These are phyloP conservation scores for Rugalucina vietnamica DNA, from an alignment of 2,888 invertebrate genomes.

Conservation along the genomic window DNA sequence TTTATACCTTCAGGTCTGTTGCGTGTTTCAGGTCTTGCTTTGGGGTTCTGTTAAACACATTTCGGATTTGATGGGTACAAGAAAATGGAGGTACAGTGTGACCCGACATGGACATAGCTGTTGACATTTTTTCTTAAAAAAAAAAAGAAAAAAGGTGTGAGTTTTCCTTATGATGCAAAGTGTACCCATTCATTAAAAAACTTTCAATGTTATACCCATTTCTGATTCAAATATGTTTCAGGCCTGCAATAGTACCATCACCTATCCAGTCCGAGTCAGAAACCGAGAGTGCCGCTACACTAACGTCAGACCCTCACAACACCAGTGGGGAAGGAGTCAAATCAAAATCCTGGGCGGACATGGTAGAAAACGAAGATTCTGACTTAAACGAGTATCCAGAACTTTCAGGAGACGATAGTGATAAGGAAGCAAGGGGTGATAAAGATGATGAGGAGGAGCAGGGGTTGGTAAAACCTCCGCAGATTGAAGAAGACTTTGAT, in stretches of 20 bases:
- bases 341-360: constrained; percentile 54
- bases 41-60: too few relatives aligned
- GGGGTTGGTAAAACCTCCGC: not conserved
- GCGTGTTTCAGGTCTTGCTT: too few relatives aligned
- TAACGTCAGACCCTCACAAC: not conserved
- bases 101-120: too few relatives aligned
- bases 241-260: not conserved
- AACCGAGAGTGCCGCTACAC: not conserved
- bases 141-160: too few relatives aligned
- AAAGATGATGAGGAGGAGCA: not conserved
- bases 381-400: not conserved
- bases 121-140: too few relatives aligned
- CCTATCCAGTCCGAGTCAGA: not conserved
- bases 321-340: not conserved
- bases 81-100: too few relatives aligned
- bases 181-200: too few relatives aligned
- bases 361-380: constrained; percentile 43
- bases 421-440: not conserved
- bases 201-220: too few relatives aligned
- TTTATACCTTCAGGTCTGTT: too few relatives aligned
- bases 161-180: too few relatives aligned
- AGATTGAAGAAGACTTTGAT: not conserved
- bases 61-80: too few relatives aligned
- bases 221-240: too few relatives aligned
- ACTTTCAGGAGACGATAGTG: not conserved